A percentile compares a stretch with the other conserved stretches of the same genome.
Conservation (phyloP, 2,113 vertebrate species). For the Gadus chalcogrammus region DNA sequence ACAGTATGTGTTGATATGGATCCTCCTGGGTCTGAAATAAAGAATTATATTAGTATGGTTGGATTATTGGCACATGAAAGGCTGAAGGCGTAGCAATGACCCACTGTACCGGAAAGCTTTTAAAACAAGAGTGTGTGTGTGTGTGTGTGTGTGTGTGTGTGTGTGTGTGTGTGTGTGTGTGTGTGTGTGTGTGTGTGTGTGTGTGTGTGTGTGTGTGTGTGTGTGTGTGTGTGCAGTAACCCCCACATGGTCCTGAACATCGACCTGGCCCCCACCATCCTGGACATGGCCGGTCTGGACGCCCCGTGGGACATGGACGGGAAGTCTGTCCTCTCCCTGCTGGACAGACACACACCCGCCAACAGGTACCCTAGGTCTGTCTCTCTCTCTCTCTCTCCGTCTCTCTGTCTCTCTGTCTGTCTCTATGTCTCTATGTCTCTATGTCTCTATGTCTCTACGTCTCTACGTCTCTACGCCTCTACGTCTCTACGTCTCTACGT, state of each 20-base stretch:
- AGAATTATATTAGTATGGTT: too few relatives aligned
- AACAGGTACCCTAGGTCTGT: conserved; percentile 76
- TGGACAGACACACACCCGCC: conserved; percentile 82
- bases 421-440: too few relatives aligned
- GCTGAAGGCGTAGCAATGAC: too few relatives aligned
- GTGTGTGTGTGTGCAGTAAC: conserved; percentile 69
- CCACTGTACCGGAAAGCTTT: too few relatives aligned
- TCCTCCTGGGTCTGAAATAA: too few relatives aligned
- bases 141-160: conserved; percentile 9
- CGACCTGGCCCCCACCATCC: conserved; percentile 93
- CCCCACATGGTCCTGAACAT: conserved; percentile 95
- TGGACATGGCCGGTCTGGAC: conserved; percentile 94
- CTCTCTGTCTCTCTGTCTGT: too few relatives aligned
- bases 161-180: conserved; percentile 9
- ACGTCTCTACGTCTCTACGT: too few relatives aligned
- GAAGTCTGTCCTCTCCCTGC: conserved; percentile 86
- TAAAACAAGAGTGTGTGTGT: background rate
- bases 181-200: conserved; percentile 15
- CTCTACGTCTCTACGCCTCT: too few relatives aligned
- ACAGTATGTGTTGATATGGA: too few relatives aligned
- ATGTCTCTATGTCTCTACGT: too few relatives aligned
- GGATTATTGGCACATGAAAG: too few relatives aligned
- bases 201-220: conserved; percentile 18
- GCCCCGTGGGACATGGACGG: conserved; percentile 94
- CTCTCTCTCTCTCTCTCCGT: background rate